phyloP scores from a whole-genome alignment of 2,113 vertebrate species.

The Petrocephalus microphthalmus region DNA sequence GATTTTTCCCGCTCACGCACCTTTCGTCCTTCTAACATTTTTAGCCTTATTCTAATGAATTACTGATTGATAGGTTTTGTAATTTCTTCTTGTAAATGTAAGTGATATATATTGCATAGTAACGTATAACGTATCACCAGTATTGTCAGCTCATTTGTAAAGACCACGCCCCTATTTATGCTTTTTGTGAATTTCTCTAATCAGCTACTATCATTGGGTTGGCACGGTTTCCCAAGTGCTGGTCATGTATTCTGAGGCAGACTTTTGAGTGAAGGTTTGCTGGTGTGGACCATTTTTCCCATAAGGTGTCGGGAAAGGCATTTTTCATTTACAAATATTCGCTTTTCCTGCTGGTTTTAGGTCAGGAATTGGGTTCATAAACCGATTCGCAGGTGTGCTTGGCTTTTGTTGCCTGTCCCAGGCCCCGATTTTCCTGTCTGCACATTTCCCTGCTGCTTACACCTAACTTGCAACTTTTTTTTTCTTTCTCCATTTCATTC shows the following conservation, averaged over 20 bases:
- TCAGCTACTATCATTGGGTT: not conserved
- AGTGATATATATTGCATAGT: not conserved
- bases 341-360: not conserved
- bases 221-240: not conserved
- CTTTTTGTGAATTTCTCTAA: not conserved
- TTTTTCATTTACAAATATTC: not conserved
- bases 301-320: not conserved
- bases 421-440: not conserved
- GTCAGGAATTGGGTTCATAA: slow-evolving; percentile 16
- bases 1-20: not conserved
- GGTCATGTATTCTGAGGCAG: not conserved
- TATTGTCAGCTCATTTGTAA: not conserved
- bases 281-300: not conserved
- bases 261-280: not conserved
- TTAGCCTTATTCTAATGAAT: not conserved
- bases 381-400: not conserved
- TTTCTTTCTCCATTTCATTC: not conserved
- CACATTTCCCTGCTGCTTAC: not conserved
- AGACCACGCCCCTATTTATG: not conserved
- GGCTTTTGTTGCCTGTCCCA: not conserved
- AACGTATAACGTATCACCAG: not conserved
- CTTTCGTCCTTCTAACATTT: not conserved
- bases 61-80: not conserved
- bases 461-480: not conserved
- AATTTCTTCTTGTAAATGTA: not conserved